Evolutionary conservation across 2,888 invertebrate genomes (phyloP).

Genomic region (Chrysomela aeneicollis): DNA sequence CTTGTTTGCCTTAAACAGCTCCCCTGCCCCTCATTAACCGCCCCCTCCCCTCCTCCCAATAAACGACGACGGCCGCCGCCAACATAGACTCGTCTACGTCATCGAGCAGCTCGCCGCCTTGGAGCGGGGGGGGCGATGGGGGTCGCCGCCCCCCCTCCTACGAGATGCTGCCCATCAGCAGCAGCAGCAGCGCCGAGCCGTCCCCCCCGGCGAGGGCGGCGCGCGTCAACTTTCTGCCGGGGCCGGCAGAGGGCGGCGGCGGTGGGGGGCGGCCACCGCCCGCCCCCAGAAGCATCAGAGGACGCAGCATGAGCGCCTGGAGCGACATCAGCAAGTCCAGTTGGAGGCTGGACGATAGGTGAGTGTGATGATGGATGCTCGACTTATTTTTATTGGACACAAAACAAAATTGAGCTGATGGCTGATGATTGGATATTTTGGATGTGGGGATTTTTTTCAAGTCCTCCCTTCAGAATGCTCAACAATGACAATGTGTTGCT

Average conservation of each 20-base stretch:
- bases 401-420: no score
- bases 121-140: slow-evolving; percentile 8
- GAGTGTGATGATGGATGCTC: no score
- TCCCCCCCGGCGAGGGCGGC: slow-evolving; percentile 60
- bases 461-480: no score
- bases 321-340: slow-evolving; percentile 86
- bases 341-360: slow-evolving; percentile 83
- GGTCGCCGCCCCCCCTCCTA: slow-evolving; percentile 45
- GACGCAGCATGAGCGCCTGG: slow-evolving; percentile 85
- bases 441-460: no score
- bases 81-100: neutral
- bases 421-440: no score
- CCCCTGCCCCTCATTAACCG: no score
- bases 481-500: no score
- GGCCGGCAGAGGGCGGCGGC: slow-evolving; percentile 92
- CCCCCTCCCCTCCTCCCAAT: no score
- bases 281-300: slow-evolving; percentile 37
- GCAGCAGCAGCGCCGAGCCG: slow-evolving; percentile 54
- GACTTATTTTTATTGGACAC: no score
- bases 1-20: no score
- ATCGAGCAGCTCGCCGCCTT: neutral
- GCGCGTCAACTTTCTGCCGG: slow-evolving; percentile 74
- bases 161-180: slow-evolving; percentile 62
- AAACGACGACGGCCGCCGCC: no score
- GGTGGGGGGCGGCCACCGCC: slow-evolving; percentile 84